A percentile compares a stretch with the other conserved stretches of the same genome.
These are phyloP conservation scores for Tolypeutes matacus DNA, from an alignment of 2,797 vertebrate genomes.

Conservation along the genomic window DNA sequence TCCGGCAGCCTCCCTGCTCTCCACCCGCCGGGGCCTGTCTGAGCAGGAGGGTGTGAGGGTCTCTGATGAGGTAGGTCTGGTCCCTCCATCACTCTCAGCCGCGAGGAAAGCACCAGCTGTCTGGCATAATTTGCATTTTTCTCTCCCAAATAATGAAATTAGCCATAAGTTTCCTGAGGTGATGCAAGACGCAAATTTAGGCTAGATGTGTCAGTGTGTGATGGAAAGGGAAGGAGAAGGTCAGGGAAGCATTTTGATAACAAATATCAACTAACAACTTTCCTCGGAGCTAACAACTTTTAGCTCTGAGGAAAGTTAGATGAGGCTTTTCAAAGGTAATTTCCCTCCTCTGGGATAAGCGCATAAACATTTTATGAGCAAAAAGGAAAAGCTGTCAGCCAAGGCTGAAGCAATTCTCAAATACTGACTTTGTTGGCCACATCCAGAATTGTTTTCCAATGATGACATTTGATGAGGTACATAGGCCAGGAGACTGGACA, in stretches of 20 bases:
- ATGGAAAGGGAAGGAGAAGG: conserved; percentile 89
- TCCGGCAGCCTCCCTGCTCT: conserved; percentile 87
- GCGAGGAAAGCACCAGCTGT: conserved; percentile 96
- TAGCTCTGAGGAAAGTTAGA: background rate
- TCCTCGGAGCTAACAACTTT: too few species aligned
- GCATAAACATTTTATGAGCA: background rate
- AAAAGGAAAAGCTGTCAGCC: background rate
- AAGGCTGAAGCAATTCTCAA: background rate
- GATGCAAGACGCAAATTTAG: conserved; percentile 92
- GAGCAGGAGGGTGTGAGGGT: conserved; percentile 90
- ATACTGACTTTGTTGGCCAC: background rate
- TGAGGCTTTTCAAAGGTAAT: background rate
- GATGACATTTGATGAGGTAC: background rate
- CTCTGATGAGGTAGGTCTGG: conserved; percentile 93
- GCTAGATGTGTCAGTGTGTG: conserved; percentile 90
- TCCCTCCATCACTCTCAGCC: conserved; percentile 94
- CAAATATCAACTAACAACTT: conserved; percentile 69
- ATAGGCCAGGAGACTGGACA: background rate
- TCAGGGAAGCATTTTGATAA: conserved; percentile 85
- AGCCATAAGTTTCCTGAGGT: conserved; percentile 98
- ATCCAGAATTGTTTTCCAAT: background rate
- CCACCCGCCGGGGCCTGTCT: conserved; percentile 92
- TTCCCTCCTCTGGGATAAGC: background rate
- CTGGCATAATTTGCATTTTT: conserved; percentile 97
- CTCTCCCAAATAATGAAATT: conserved; percentile 98